Evolutionary conservation across 2,888 invertebrate genomes (phyloP), one percentile per base, ranked within the genome.

Genomic region (Cetonia aurata): DNA sequence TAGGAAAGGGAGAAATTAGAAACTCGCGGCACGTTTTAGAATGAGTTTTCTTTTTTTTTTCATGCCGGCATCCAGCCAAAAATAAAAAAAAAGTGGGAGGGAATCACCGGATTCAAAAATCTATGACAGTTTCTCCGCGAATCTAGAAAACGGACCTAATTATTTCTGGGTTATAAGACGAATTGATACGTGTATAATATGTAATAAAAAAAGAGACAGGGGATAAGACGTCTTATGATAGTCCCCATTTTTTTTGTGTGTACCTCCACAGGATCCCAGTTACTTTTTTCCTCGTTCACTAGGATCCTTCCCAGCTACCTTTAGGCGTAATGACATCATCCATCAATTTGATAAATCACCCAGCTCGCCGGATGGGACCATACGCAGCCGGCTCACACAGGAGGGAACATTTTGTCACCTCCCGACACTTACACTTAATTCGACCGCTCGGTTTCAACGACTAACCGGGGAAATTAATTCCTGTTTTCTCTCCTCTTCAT

Each of bases 341-440:
- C 69, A 70, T 70, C 69, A 70, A 70, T 62, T 70, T 70, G 69
- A 70, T 70, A 62, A 62, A 70, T 70, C 46, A 70, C 69, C 55
- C 44, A 53, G 55, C 68, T 41, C 62, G 50, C 68, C 46, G 57
- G 57, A 55, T 46, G 68, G 57, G 68, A 57, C 56, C 57, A 68
- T 57, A 68, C 57, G 57, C 57, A 56, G 48, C 68, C 19, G 50
- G 19, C 57, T 50, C 37, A 46, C 46, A 37, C 37, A 37, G 57
- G 48, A 25, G 37, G 33, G 57, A 68, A 68, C 68, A 68, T 68
- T 68, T 68, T 68, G 68, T 68, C 68, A 68, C 56, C 68, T 57
- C 46, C 50, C 62, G 62, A 65, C 62, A 65, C 50, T 25, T 65
- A 65, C 62, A 65, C 50, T 46, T 65, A 65, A 65, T 65, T 65